Percentiles rank a stretch among this genome's conserved stretches.
These are phyloP conservation scores for Actenoides lindsayi DNA, from an alignment of 2,113 vertebrate species.

Conservation along the genomic window DNA sequence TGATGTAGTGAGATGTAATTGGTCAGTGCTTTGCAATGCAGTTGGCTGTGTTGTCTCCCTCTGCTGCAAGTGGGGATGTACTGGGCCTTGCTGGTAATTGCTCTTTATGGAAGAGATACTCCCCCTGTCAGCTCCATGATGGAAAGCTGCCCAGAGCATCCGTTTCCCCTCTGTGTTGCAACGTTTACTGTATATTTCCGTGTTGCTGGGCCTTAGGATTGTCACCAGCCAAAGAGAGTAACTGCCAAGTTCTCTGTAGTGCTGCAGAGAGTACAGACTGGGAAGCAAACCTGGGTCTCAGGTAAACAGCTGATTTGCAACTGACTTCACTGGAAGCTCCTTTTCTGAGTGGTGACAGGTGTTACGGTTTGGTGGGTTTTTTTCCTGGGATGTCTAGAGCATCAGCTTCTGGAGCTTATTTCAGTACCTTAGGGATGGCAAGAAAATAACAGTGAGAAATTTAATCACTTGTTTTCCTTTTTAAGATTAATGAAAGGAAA, in stretches of 20 bases:
- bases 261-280: background rate
- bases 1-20: background rate
- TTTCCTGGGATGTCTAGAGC: background rate
- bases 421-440: background rate
- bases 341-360: background rate
- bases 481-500: conserved; percentile 84
- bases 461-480: conserved; percentile 19
- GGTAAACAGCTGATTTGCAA: background rate
- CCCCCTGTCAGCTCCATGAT: background rate
- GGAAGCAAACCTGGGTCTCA: background rate
- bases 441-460: background rate
- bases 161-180: background rate
- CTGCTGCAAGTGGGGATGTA: background rate
- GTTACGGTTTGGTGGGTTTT: background rate
- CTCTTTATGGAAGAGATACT: background rate
- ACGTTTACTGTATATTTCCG: background rate
- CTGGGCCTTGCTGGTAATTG: background rate
- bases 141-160: background rate
- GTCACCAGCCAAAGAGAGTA: background rate
- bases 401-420: background rate
- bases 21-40: background rate
- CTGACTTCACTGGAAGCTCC: background rate
- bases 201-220: background rate
- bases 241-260: background rate
- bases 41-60: background rate